Evolutionary conservation across 2,113 vertebrate species (phyloP).

Genomic region (Argyrosomus japonicus): DNA sequence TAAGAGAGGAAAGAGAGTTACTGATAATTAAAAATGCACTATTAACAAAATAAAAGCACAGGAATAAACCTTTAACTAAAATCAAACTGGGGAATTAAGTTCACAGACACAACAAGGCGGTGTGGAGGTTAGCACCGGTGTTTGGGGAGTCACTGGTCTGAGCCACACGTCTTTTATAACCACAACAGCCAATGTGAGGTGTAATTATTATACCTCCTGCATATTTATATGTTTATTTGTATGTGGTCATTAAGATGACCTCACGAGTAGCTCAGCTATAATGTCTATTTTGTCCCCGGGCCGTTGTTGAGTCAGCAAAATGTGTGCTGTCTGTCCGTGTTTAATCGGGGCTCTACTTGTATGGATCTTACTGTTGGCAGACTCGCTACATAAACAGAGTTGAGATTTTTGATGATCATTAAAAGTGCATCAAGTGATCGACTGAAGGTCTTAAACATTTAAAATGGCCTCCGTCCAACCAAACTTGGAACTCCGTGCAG

Average conservation of each 20-base stretch:
- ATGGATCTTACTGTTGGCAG: constrained; percentile 18
- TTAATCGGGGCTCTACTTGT: background rate
- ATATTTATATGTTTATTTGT: constrained; percentile 53
- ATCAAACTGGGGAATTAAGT: no score
- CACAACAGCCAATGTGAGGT: constrained; percentile 1
- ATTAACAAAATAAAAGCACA: no score
- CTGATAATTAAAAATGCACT: no score
- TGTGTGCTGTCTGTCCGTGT: constrained; percentile 4
- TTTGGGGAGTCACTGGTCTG: background rate
- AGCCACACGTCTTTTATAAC: background rate
- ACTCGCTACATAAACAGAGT: background rate
- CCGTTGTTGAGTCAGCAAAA: background rate
- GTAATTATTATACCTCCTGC: constrained; percentile 41
- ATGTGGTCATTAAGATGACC: constrained; percentile 56
- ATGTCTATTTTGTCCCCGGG: constrained; percentile 27
- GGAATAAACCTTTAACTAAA: no score
- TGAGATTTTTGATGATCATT: background rate
- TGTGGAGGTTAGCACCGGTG: background rate
- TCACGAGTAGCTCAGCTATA: constrained; percentile 3
- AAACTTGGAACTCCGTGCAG: background rate
- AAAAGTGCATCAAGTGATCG: background rate
- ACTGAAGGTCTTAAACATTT: background rate
- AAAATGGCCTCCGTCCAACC: background rate
- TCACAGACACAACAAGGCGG: no score
- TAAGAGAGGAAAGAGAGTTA: no score